Conservation (phyloP, 1,140 invertebrate genomes). For the Tachypleus tridentatus region DNA sequence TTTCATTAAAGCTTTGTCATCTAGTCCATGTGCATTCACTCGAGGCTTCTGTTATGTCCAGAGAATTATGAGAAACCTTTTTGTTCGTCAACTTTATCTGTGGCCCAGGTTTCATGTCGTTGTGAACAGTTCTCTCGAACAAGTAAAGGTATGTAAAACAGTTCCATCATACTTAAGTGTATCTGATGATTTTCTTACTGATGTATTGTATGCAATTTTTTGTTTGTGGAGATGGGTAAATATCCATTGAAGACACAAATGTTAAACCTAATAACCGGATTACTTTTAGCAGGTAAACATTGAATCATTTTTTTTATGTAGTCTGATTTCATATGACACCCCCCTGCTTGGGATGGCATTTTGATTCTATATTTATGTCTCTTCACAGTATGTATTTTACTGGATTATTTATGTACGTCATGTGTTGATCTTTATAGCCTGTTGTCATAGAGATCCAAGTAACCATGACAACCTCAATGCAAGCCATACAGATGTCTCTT, state of each 20-base stretch:
- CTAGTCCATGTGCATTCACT: constrained; percentile 67
- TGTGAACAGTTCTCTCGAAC: constrained; percentile 42
- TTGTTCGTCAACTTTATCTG: constrained; percentile 77
- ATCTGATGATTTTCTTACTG: too few relatives aligned
- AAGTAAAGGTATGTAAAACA: constrained; percentile 25
- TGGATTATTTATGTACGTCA: not conserved
- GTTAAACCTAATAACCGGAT: not conserved
- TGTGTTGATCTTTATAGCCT: constrained; percentile 39
- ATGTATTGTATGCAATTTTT: not conserved
- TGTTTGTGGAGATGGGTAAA: constrained; percentile 16
- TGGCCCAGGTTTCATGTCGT: constrained; percentile 75
- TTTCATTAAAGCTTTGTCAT: constrained; percentile 92
- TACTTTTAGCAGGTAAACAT: too few relatives aligned
- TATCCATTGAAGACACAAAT: not conserved
- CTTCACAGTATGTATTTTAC: too few relatives aligned
- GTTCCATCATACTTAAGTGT: too few relatives aligned
- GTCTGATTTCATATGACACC: too few relatives aligned
- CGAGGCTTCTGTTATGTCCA: constrained; percentile 79
- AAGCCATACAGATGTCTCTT: constrained; percentile 69
- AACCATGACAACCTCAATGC: constrained; percentile 61
- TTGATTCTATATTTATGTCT: too few relatives aligned
- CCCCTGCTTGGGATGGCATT: too few relatives aligned
- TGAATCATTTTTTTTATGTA: too few relatives aligned
- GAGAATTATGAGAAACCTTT: constrained; percentile 82
- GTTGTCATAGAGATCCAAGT: constrained; percentile 82